Evolutionary conservation across 2,113 vertebrate species (phyloP), one percentile per base, ranked within the genome.

Genomic region (Formicarius rufipectus): DNA sequence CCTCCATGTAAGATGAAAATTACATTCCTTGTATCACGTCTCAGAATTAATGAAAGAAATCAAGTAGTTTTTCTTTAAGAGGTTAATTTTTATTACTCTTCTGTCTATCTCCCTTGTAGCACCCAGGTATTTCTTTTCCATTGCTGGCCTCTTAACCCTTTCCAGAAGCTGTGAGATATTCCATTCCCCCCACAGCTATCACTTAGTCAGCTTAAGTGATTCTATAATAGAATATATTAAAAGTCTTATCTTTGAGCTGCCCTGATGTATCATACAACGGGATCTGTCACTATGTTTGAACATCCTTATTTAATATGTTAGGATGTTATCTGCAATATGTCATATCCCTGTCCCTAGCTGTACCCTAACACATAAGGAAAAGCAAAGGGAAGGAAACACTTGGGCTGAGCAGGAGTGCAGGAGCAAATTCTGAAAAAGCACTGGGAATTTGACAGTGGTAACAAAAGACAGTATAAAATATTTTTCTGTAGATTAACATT

Each of bases 271-370:
- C 95, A 87, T 89, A 96, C 93, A 95, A 97, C 88, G 12, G 95
- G 80, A 96, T 94, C 92, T 96, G 95, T 84, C 88, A 93, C 86
- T 94, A 1, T 95, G 90, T 95, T 95, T 96, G 96, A 96, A 96
- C 95, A 92, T 95, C 90, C 88, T 96, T 96, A 96, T 96, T 95
- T 93, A 96, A 94, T 94, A 90, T 89, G 86, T 96, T 96, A 78
- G 80, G 90, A 96, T 96, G 88, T 94, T 96, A 95, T 97, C 96
- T 96, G 84, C 76, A 87, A 78, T 82, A 14, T 81, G 86, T 87
- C 95, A 94, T 77, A 88, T 84, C 5, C 0, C 73, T 86, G 90
- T 93, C 90, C 73, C 83, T 89, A 60, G 52, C 83, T 89, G 37
- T 81, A 92, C 66, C 95, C 82, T 89, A 60, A 87, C 0, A 58